Evolutionary conservation across 1,140 invertebrate species (phyloP), one percentile per base, ranked within the genome.

Genomic region (Zaprionus tsacasi): DNA sequence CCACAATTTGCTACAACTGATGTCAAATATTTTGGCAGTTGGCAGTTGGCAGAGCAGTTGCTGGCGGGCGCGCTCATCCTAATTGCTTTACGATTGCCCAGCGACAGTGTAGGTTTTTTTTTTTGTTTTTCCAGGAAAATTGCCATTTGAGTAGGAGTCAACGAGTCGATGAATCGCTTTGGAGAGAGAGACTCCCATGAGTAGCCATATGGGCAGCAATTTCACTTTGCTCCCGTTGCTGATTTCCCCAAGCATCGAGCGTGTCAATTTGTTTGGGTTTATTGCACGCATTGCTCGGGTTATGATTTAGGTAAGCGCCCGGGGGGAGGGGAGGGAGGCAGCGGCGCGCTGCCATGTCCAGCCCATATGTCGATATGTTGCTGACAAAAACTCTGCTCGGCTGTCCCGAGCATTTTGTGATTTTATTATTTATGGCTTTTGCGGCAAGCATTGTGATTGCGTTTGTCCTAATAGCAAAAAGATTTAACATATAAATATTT

Each of bases 401-500:
- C 61, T 30, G 56, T 67, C 58, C 56, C 81, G 60, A 67, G 79
- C 21, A 21, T 70, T 79, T 70, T 79, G 61, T 82, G 83, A 88
- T 87, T 87, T 88, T 87, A 87, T 88, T 88, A 87, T 87, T 88
- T 87, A 87, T 88, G 59, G 79, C 71, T 67, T 67, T 66, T 79
- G 76, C 61, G 82, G 69, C 61, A 38, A 27, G 50, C 69, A 65
- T 48, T 70, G 60, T 71, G 73, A 70, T 59, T 76, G 60, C 54
- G 67, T 70, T 70, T 75, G 58, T 58, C 40, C 67, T 76, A 76
- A 76, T 43, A 48, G 65, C 74, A 77, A 88, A 74, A 79, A 81
- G 82, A 88, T 79, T 86, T 86, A 86, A 79, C 82, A 82, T 69
- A 80, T 78, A 83, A 87, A 88, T 87, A 78, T 87, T 87, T 74